Base-by-base conservation (phyloP, 2,797 vertebrate genomes). In the Pelobates cultripes region DNA sequence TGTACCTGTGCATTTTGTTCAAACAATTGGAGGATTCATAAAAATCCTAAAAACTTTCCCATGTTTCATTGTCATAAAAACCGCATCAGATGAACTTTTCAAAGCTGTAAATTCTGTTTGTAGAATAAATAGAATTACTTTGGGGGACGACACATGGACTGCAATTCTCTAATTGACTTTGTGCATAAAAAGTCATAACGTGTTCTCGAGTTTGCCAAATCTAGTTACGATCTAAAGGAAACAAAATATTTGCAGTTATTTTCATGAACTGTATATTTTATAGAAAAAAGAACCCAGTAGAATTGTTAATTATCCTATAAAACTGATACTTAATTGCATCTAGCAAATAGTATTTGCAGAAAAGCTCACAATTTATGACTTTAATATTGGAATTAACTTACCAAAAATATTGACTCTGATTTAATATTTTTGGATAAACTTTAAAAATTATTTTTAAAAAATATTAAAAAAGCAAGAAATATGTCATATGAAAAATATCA, bases 191-290 rank as follows among this genome's bases (percentile, higher is more conserved):
- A 60, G 57, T 60, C 57, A 3, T 60, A 60, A 60, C 15, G 15
- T 60, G 15, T 60, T 4, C 57, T 4, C 14, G 15, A 13, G 15
- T 10, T 15, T 51, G 44, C 44, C 70, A 71, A 45, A 71, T 45
- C 13, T 47, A 71, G 13, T 71, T 71, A 72, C 17, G 14, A 60
- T 55, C 69, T 53, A 47, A 40, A 2, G 14, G 70, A 55, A 53
- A 72, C 57, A 13, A n/a, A 60, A 60, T 5, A 60, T 4, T 3
- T 60, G 57, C 57, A 60, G 15, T n/a, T 3, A 12, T 60, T 74
- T n/a, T 74, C 72, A 44, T 43, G 72, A 61, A 61, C 55, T 43
- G 72, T 61, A 63, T 61, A 74, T 75, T 75, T 75, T 75, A 67
- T 42, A 53, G 75, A 53, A 68, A 42, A 9, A 12, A 3, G 43